phyloP scores from a whole-genome alignment of 1,140 invertebrate genomes.

The Papilio helenus region DNA sequence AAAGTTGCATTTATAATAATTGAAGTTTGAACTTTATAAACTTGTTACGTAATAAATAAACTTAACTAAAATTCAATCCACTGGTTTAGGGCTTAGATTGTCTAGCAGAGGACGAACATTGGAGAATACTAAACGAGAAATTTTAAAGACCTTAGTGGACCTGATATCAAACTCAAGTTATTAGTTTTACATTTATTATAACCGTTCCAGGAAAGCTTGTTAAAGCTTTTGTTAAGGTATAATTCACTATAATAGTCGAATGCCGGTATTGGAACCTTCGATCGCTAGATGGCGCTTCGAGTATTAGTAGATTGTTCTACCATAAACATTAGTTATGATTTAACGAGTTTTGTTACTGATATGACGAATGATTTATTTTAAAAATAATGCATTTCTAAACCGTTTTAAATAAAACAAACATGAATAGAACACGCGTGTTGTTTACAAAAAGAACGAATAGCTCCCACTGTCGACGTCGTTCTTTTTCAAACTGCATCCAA shows the following conservation, averaged over 20 bases:
- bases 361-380: neutral
- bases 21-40: neutral
- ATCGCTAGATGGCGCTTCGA: no score
- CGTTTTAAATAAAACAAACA: neutral
- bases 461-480: neutral
- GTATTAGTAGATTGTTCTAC: no score
- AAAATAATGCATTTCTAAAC: neutral
- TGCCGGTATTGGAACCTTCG: no score
- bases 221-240: no score
- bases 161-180: no score
- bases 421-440: constrained; percentile 11
- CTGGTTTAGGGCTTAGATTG: neutral
- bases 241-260: no score
- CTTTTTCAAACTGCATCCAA: constrained; percentile 20
- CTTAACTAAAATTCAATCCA: neutral
- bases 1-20: constrained; percentile 1
- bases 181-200: no score
- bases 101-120: no score
- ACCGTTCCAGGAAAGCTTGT: no score
- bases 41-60: neutral
- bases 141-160: no score
- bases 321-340: no score
- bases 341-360: neutral
- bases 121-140: no score
- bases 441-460: neutral